These are phyloP conservation scores for Clusia tigrina DNA, from an alignment of 2,888 invertebrate species.

Conservation along the genomic window DNA sequence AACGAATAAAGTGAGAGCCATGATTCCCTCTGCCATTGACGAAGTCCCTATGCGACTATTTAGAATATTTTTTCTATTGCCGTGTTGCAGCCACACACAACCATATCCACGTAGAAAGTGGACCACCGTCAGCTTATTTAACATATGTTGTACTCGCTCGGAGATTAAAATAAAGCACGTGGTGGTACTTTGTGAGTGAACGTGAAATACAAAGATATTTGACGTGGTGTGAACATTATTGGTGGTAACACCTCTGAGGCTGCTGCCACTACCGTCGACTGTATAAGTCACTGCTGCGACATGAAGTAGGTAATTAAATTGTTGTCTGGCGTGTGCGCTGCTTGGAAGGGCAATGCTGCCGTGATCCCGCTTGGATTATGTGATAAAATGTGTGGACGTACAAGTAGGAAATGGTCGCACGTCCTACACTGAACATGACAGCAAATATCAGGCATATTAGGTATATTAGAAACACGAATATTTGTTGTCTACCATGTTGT, in stretches of 20 bases:
- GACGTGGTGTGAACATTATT: slow-evolving; percentile 50
- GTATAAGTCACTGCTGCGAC: not conserved
- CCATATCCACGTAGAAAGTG: not conserved
- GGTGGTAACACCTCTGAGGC: slow-evolving; percentile 25
- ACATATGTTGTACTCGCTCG: slow-evolving; percentile 24
- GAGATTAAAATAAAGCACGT: slow-evolving; percentile 18
- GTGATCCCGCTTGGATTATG: slow-evolving; percentile 22
- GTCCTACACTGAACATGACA: slow-evolving; percentile 3
- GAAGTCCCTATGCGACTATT: slow-evolving; percentile 17
- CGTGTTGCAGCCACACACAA: not conserved
- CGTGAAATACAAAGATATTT: slow-evolving; percentile 37
- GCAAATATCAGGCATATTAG: no score
- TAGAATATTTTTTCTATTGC: not conserved
- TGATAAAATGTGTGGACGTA: slow-evolving; percentile 34
- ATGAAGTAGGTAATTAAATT: slow-evolving; percentile 50
- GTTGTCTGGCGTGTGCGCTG: slow-evolving; percentile 28
- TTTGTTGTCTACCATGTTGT: no score
- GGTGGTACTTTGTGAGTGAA: not conserved
- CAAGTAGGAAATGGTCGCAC: slow-evolving; percentile 1
- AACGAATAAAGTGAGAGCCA: not conserved
- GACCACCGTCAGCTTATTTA: slow-evolving; percentile 14
- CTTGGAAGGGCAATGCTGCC: slow-evolving; percentile 10
- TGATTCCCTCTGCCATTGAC: not conserved
- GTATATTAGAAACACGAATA: no score
- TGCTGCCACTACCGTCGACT: not conserved